Conservation (phyloP, 1,140 invertebrate genomes). For the Zaprionus ornatus region DNA sequence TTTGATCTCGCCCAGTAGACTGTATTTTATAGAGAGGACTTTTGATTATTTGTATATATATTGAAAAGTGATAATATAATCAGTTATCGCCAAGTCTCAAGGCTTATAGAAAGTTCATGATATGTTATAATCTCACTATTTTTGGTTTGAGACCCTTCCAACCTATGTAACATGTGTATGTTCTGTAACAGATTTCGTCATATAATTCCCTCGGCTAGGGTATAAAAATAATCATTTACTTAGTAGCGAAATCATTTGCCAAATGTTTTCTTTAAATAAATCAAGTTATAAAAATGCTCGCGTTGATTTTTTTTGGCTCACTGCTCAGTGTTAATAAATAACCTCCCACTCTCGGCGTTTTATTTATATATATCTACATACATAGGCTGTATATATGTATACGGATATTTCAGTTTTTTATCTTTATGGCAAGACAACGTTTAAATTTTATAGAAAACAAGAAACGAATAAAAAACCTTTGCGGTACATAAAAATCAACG, state of each 20-base stretch:
- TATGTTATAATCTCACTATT: neutral
- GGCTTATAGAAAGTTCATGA: neutral
- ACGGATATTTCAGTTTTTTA: constrained; percentile 37
- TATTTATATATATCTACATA: constrained; percentile 46
- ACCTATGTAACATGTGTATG: too few relatives aligned
- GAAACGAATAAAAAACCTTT: constrained; percentile 21
- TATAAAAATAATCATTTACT: constrained; percentile 49
- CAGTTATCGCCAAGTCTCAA: neutral
- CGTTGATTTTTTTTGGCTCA: constrained; percentile 69
- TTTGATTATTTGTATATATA: neutral
- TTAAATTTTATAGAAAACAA: constrained; percentile 56
- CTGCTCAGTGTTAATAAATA: constrained; percentile 69
- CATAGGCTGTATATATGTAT: constrained; percentile 9
- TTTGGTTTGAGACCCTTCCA: neutral
- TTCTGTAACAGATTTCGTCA: constrained; percentile 11
- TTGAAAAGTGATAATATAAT: neutral
- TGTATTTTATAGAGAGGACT: neutral
- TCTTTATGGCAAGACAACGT: constrained; percentile 61
- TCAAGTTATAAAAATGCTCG: constrained; percentile 78
- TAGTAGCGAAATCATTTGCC: constrained; percentile 53
- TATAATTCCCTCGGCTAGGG: constrained; percentile 20
- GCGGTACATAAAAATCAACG: constrained; percentile 54
- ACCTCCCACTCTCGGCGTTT: constrained; percentile 61
- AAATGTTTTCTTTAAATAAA: constrained; percentile 73
- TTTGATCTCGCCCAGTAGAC: neutral